Evolutionary conservation across 23 tunicate species (phyloP).

Genomic region (Botrylloides violaceus): DNA sequence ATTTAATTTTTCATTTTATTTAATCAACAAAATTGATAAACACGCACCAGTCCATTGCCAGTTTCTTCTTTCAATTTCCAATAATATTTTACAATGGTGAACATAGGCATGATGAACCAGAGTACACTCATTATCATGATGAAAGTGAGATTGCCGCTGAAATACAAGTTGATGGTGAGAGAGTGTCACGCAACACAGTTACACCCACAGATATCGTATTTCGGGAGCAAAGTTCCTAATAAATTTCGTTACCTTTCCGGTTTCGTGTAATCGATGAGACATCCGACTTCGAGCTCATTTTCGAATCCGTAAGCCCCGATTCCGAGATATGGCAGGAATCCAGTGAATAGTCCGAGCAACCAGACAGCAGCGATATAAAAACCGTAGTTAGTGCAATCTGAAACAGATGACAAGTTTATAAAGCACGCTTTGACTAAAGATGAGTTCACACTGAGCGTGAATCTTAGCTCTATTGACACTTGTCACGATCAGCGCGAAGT

Average conservation of each 20-base stretch:
- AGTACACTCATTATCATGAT: slow-evolving; percentile 21
- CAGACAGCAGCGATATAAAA: slow-evolving; percentile 10
- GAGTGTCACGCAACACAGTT: background rate
- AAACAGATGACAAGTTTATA: too few species aligned
- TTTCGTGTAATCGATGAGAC: slow-evolving; percentile 47
- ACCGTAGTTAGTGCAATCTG: slow-evolving; percentile 16
- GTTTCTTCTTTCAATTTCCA: slow-evolving; percentile 13
- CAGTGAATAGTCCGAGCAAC: slow-evolving; percentile 36
- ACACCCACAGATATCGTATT: background rate
- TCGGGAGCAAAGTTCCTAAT: background rate
- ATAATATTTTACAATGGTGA: slow-evolving; percentile 36
- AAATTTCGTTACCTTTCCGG: background rate
- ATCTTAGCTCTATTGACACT: too few species aligned
- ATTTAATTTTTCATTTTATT: too few species aligned
- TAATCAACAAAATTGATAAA: too few species aligned
- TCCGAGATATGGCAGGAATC: slow-evolving; percentile 59
- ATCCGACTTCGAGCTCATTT: slow-evolving; percentile 50
- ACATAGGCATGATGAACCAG: slow-evolving; percentile 62
- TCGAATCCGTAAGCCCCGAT: slow-evolving; percentile 74
- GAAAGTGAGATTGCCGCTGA: slow-evolving; percentile 53
- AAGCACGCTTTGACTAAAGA: too few species aligned
- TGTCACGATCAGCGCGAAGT: too few species aligned
- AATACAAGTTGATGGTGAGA: background rate
- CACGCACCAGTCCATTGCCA: slow-evolving; percentile 29
- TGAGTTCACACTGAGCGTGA: too few species aligned